Evolutionary conservation across 2,113 vertebrate species (phyloP).

Genomic region (Nothoprocta pentlandii): DNA sequence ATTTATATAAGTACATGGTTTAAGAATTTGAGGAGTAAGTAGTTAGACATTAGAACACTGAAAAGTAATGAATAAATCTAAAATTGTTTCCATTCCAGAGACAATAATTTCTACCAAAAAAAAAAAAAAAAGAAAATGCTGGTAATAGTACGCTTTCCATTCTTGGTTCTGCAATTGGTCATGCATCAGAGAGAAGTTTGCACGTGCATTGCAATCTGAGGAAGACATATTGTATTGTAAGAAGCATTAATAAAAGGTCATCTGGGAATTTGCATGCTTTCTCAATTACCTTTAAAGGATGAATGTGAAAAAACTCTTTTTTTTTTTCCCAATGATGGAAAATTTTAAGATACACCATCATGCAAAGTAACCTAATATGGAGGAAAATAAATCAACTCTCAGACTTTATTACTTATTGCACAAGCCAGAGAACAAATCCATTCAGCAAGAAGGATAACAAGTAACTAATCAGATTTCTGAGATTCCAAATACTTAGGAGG

Average conservation of each 20-base stretch:
- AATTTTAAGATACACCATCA: not conserved
- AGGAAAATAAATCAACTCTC: not conserved
- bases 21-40: not conserved
- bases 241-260: not conserved
- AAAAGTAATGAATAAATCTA: not conserved
- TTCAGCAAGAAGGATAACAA: not conserved
- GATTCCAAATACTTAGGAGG: not conserved
- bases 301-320: not conserved
- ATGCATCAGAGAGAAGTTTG: not conserved
- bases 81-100: not conserved
- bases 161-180: not conserved
- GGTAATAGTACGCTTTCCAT: not conserved
- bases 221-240: not conserved
- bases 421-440: not conserved
- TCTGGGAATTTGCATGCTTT: not conserved
- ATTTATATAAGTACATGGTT: not conserved
- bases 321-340: not conserved
- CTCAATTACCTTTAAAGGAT: not conserved
- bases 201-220: not conserved
- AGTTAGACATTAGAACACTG: not conserved
- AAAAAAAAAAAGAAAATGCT: not conserved
- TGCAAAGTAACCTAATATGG: not conserved
- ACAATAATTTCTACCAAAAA: not conserved
- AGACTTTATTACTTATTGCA: not conserved
- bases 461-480: not conserved